Evolutionary conservation across 2,113 vertebrate species (phyloP).

Genomic region (Pampusana beccarii): DNA sequence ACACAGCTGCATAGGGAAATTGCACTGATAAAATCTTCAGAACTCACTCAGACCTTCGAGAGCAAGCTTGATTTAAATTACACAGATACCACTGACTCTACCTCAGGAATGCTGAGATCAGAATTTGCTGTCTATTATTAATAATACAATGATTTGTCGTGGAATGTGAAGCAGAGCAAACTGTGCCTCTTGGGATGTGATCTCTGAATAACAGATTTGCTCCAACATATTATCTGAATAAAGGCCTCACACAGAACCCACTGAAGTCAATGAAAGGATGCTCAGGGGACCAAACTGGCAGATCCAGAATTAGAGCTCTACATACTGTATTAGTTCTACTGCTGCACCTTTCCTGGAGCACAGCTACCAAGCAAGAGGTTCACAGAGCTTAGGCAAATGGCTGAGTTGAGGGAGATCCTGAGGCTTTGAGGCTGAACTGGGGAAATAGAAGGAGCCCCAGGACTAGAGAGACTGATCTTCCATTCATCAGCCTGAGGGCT

Average conservation of each 20-base stretch:
- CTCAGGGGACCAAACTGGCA: background rate
- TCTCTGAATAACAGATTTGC: conserved; percentile 40
- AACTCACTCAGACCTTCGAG: conserved; percentile 31
- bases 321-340: background rate
- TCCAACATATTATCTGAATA: background rate
- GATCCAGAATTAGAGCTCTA: background rate
- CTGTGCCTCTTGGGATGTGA: conserved; percentile 4
- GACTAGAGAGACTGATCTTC: background rate
- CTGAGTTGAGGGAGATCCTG: background rate
- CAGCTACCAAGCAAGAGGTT: background rate
- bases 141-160: conserved; percentile 56
- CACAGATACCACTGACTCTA: conserved; percentile 29
- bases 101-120: conserved; percentile 40
- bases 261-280: background rate
- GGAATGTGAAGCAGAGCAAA: conserved; percentile 23
- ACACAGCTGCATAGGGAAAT: conserved; percentile 54
- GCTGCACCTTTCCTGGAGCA: background rate
- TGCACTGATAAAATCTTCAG: conserved; percentile 59
- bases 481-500: background rate
- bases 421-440: background rate
- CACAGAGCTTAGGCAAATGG: background rate
- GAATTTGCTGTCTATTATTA: conserved; percentile 55
- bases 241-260: background rate
- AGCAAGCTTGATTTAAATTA: conserved; percentile 59
- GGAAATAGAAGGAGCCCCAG: background rate